A percentile compares a stretch with the other conserved stretches of the same genome.
Conservation (phyloP, 2,888 invertebrate species). For the Lasioglossum malachurum region DNA sequence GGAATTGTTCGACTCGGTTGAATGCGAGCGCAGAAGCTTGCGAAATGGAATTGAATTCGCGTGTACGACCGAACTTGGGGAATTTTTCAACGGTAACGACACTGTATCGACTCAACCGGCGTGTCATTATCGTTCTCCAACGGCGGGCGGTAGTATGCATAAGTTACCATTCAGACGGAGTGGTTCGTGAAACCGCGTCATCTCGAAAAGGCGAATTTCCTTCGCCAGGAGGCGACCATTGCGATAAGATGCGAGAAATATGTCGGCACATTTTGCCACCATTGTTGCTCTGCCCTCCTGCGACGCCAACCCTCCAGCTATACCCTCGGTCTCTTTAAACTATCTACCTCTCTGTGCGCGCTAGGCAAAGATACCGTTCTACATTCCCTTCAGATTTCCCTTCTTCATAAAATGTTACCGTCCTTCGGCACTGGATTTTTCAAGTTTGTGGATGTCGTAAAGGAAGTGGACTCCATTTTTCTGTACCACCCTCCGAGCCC, state of each 20-base stretch:
- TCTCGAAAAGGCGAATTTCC: slow-evolving; percentile 72
- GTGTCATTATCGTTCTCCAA: slow-evolving; percentile 58
- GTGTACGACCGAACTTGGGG: neutral
- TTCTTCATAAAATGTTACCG: slow-evolving; percentile 29
- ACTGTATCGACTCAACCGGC: slow-evolving; percentile 34
- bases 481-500: neutral
- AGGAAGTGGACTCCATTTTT: slow-evolving; percentile 14
- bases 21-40: slow-evolving; percentile 12
- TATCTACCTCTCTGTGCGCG: slow-evolving; percentile 32
- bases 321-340: slow-evolving; percentile 44
- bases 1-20: slow-evolving; percentile 26
- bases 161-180: slow-evolving; percentile 71
- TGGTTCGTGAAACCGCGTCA: slow-evolving; percentile 65
- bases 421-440: slow-evolving; percentile 21
- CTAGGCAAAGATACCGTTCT: slow-evolving; percentile 17
- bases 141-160: slow-evolving; percentile 58
- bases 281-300: slow-evolving; percentile 54
- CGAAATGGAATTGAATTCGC: slow-evolving; percentile 41
- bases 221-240: slow-evolving; percentile 55
- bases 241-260: slow-evolving; percentile 78
- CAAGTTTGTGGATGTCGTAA: slow-evolving; percentile 22
- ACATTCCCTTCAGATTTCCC: slow-evolving; percentile 25
- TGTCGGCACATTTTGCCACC: slow-evolving; percentile 62
- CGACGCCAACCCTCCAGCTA: neutral
- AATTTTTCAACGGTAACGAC: slow-evolving; percentile 42